A percentile compares a stretch with the other conserved stretches of the same genome.
These are phyloP conservation scores for Andrena marginata DNA, from an alignment of 2,888 invertebrate genomes.

Conservation along the genomic window DNA sequence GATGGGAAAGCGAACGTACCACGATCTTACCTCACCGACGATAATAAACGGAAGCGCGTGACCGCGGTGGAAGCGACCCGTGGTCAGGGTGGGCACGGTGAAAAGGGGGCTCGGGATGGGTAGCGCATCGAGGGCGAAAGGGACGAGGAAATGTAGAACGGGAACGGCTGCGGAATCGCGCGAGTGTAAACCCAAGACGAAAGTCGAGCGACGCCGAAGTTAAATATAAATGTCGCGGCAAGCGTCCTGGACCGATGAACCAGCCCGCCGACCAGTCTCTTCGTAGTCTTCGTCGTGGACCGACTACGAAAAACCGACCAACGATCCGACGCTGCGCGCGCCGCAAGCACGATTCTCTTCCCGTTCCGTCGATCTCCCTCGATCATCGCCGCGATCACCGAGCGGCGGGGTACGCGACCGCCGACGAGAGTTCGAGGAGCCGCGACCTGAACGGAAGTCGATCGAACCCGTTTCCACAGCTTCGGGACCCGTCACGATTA, in stretches of 20 bases:
- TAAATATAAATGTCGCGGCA: slow-evolving; percentile 84
- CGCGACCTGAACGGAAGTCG: slow-evolving; percentile 26
- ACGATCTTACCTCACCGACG: slow-evolving; percentile 51
- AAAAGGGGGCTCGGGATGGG: background rate
- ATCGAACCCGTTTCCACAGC: slow-evolving; percentile 23
- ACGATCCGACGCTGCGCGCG: slow-evolving; percentile 34
- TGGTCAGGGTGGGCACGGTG: background rate
- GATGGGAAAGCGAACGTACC: background rate
- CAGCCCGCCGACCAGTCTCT: slow-evolving; percentile 81
- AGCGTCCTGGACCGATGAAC: slow-evolving; percentile 83
- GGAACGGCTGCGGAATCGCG: slow-evolving; percentile 46
- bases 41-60: slow-evolving; percentile 51
- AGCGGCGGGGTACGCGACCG: background rate
- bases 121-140: slow-evolving; percentile 41
- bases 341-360: slow-evolving; percentile 3
- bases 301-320: slow-evolving; percentile 58
- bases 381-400: slow-evolving; percentile 26
- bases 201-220: slow-evolving; percentile 81
- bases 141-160: slow-evolving; percentile 54
- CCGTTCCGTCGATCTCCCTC: slow-evolving; percentile 29
- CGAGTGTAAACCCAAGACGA: slow-evolving; percentile 45
- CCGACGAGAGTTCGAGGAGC: slow-evolving; percentile 17
- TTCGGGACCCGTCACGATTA: slow-evolving; percentile 12
- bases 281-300: slow-evolving; percentile 82
- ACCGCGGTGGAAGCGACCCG: slow-evolving; percentile 2